Base-by-base conservation (phyloP, 1,140 invertebrate species). In the Bombus pascuorum region DNA sequence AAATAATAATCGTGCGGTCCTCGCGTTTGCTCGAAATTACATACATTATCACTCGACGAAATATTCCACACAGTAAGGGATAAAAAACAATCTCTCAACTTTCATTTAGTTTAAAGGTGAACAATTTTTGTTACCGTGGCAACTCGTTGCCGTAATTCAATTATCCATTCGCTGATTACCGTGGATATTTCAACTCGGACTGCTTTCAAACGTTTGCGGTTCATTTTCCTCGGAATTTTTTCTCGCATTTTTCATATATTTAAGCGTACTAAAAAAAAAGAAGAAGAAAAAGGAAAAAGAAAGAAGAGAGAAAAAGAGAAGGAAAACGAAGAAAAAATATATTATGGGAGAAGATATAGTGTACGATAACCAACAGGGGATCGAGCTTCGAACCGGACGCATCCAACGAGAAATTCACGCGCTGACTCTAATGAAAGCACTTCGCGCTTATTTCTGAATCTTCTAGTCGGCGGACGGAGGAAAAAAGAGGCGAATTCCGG, bases 1-100 rank as follows among this genome's bases (percentile, higher is more conserved):
- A 76, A 83, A 53, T n/a, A 82, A 75, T 65, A 73, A 81, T 62
- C 15, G 25, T 25, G 18, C 2, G 4, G 37, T 2, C 47, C 13
- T 65, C 6, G 39, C 39, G 42, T 62, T 65, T 53, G 32, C n/a
- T 22, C 9, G 71, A 44, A 65, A 82, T 65, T 82, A 47, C 42
- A 82, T 82, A 65, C 25, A 82, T 74, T 62, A 44, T 39, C 34
- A n/a, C 25, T 10, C 39, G 71, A 22, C 39, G 12, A 75, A 57
- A 59, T 76, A 76, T 37, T 28, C 5, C 3, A 25, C 22, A 1
- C 8, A 32, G 18, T 42, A 42, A 42, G 37, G 5, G 4, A 42
- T 22, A 32, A 37, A 42, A 47, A 73, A 18, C 6, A 6, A 5
- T 6, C 37, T n/a, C 8, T 74, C 37, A 9, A 6, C 22, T 22